Evolutionary conservation across 2,888 invertebrate species (phyloP), one percentile per base, ranked within the genome.

Genomic region (Terebella lapidaria): DNA sequence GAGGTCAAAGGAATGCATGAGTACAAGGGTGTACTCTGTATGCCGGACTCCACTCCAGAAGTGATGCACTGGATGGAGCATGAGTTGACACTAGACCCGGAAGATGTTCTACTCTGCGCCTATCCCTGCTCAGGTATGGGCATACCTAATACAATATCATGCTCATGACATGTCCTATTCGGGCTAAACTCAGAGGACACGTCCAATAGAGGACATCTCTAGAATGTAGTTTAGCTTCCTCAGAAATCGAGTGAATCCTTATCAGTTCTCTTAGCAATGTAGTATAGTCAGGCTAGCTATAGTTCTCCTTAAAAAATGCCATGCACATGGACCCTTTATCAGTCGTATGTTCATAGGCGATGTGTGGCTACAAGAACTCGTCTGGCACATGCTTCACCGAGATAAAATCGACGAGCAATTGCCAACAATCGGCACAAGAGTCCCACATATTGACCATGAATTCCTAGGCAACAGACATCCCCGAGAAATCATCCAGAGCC

Each of bases 31-130:
- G 15, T 53, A 5, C 53, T 53, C 29, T 27, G 26, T 25, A 53
- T 53, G 53, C 53, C 53, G 5, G 53, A 53, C 28, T 27, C 27
- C 15, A 53, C 53, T 18, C 53, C 53, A 4, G 28, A 28, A 5
- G 28, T 53, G 10, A 5, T 53, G 10, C 5, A 53, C 15, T 53
- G 53, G 53, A 5, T 53, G 5, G 29, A 53, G 22, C 25, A 53
- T 22, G 53, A 53, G 10, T 4, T 53, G 28, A 4, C 5, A 10
- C 28, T 53, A 27, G 53, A 53, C 5, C 27, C 25, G 15, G 53
- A 28, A 27, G 53, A 53, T 28, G 53, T 53, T 25, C 15, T 53
- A n/a, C 49, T 49, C n/a, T 49, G n/a, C 10, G 15, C 18, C 5
- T 49, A 20, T 49, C 49, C 49, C 5, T 20, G 15, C 5, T 49